These are phyloP conservation scores for Gymnothorax reevesii DNA, from an alignment of 2,797 vertebrate species.

Conservation along the genomic window DNA sequence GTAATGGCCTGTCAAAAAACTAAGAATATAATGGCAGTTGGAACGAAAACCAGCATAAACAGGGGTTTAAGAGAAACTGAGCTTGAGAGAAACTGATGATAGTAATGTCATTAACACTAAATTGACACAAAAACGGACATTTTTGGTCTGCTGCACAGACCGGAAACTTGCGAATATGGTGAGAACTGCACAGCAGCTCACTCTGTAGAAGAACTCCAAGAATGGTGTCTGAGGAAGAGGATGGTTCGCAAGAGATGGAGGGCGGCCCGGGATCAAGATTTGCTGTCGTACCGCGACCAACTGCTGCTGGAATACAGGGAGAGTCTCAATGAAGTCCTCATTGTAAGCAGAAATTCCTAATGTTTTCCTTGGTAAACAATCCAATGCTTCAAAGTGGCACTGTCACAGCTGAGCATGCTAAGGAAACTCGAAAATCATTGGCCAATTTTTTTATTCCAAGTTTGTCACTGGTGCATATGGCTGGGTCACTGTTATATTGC, in stretches of 20 bases:
- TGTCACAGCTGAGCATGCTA: no score
- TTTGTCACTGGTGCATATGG: no score
- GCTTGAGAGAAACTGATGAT: background rate
- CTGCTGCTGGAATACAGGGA: constrained; percentile 77
- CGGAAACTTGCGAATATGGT: constrained; percentile 78
- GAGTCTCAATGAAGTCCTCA: constrained; percentile 69
- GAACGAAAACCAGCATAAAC: no score
- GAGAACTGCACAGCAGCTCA: constrained; percentile 75
- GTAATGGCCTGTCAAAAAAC: no score
- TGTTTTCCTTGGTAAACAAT: constrained; percentile 24
- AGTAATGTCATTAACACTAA: background rate
- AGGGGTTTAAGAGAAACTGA: no score
- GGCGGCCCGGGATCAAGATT: constrained; percentile 64
- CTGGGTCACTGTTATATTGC: no score
- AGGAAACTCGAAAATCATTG: no score
- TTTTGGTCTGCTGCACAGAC: constrained; percentile 57
- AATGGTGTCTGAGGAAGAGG: constrained; percentile 77
- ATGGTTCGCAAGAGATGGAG: constrained; percentile 54
- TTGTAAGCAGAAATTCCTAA: constrained; percentile 68
- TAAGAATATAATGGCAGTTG: no score
- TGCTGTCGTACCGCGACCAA: constrained; percentile 76
- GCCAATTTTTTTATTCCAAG: no score
- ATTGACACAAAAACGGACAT: background rate
- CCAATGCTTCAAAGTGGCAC: no score
- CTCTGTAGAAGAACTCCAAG: constrained; percentile 77